Base-by-base conservation (phyloP, 2,888 invertebrate genomes). In the Schizotus pectinicornis region DNA sequence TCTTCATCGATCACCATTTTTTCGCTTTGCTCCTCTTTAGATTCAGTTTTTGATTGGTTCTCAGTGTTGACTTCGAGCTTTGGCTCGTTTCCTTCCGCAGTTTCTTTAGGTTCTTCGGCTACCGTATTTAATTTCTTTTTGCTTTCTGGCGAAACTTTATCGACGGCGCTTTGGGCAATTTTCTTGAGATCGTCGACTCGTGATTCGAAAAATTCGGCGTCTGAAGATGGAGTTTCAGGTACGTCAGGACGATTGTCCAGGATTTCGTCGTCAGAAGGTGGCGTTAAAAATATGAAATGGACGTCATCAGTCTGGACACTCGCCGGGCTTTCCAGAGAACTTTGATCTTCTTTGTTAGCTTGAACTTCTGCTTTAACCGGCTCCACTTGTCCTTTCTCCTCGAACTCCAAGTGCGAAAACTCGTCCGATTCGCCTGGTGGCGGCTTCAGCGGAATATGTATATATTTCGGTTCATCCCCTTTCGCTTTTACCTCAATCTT, bases 261-360 rank as follows among this genome's bases (percentile, higher is more conserved):
- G 32, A 75, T 62, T 69, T 79, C 79, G 56, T 80, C 79, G 43
- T 80, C 79, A n/a, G 79, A 79, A 7, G 79, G 79, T 7, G 78
- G 75, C 8, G 78, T 79, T 43, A 80, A 55, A 48, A 78, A 71
- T 38, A 80, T 80, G 46, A 80, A 74, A 59, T 80, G 79, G 5
- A 79, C 74, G 12, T 66, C 72, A 45, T 66, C 59, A 7, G 37
- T 54, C 12, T 64, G 53, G 8, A 59, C 53, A 50, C 60, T 57
- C 34, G 61, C 61, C 1, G 69, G 61, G 49, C 67, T 67, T 36
- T 68, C 68, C 6, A 66, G 62, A n/a, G 59, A 50, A 33, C 51
- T 47, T 33, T 53, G 7, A 12, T 49, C 39, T 33, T 39, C 49
- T 9, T 60, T 30, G 36, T 46, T 31, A 7, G 14, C 34, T 7